A percentile compares a stretch with the other conserved stretches of the same genome.
Evolutionary conservation across 2,888 invertebrate genomes (phyloP).

Genomic region (Cephus sareptanus): DNA sequence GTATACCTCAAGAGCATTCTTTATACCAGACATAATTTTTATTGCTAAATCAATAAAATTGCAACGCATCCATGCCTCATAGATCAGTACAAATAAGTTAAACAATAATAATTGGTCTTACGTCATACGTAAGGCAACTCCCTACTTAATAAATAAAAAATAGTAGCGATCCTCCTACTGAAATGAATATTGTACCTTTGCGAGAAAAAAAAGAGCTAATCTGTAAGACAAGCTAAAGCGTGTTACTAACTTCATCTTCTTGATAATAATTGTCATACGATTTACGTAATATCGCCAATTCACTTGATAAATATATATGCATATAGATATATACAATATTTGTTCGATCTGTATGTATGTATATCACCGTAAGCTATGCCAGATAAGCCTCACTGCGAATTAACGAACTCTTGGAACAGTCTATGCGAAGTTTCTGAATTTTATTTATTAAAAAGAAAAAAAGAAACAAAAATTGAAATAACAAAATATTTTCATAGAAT

Average conservation of each 20-base stretch:
- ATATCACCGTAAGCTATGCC: background rate
- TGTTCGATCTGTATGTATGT: conserved; percentile 6
- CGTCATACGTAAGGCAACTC: conserved; percentile 27
- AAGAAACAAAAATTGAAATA: background rate
- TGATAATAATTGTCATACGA: conserved; percentile 42
- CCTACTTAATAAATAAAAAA: conserved; percentile 33
- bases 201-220: conserved; percentile 25
- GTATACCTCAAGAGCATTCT: too few species aligned
- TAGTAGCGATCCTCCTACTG: conserved; percentile 43
- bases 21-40: background rate
- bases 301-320: conserved; percentile 26
- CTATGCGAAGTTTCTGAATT: too few species aligned
- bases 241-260: conserved; percentile 35
- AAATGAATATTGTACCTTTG: conserved; percentile 38
- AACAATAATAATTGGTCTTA: conserved; percentile 36
- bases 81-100: conserved; percentile 52
- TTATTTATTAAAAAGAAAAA: background rate
- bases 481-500: conserved; percentile 12
- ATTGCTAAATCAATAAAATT: conserved; percentile 19
- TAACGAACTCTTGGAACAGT: background rate
- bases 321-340: conserved; percentile 14
- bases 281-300: conserved; percentile 34
- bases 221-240: conserved; percentile 26
- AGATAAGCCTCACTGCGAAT: background rate
- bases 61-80: conserved; percentile 40